These are phyloP conservation scores for Stictocephala bisonia DNA, from an alignment of 2,888 invertebrate species.

Conservation along the genomic window DNA sequence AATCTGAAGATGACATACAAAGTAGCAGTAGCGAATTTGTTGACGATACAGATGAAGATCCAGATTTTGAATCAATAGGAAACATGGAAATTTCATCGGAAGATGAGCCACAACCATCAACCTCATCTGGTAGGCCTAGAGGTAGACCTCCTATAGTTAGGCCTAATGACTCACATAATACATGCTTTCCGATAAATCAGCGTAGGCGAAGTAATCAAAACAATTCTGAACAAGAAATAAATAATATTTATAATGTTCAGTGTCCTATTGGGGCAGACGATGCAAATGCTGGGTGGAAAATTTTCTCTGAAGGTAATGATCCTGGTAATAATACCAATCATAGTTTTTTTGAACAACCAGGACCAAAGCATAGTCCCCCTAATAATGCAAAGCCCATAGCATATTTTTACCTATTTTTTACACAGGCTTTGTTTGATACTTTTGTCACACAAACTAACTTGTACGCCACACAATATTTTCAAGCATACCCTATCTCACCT, in stretches of 20 bases:
- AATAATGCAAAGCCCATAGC: neutral
- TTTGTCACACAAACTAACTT: constrained; percentile 31
- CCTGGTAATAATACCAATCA: neutral
- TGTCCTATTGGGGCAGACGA: neutral
- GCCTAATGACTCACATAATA: too few species aligned
- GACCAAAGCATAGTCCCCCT: constrained; percentile 16
- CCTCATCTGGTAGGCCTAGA: constrained; percentile 15
- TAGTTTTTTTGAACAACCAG: constrained; percentile 6
- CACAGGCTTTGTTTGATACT: neutral
- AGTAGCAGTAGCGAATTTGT: too few species aligned
- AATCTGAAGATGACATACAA: neutral
- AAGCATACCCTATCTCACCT: neutral
- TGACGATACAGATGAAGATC: neutral
- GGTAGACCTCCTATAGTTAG: constrained; percentile 18
- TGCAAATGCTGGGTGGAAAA: neutral
- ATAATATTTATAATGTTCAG: constrained; percentile 4
- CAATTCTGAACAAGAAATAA: neutral
- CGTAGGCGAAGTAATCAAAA: neutral
- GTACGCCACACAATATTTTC: neutral
- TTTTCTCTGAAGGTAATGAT: neutral
- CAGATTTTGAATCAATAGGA: neutral
- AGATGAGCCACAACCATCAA: constrained; percentile 8
- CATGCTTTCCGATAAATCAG: too few species aligned
- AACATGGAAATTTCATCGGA: neutral
- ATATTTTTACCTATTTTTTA: neutral